phyloP scores from a whole-genome alignment of 2,888 invertebrate species.

The Ormia ochracea region DNA sequence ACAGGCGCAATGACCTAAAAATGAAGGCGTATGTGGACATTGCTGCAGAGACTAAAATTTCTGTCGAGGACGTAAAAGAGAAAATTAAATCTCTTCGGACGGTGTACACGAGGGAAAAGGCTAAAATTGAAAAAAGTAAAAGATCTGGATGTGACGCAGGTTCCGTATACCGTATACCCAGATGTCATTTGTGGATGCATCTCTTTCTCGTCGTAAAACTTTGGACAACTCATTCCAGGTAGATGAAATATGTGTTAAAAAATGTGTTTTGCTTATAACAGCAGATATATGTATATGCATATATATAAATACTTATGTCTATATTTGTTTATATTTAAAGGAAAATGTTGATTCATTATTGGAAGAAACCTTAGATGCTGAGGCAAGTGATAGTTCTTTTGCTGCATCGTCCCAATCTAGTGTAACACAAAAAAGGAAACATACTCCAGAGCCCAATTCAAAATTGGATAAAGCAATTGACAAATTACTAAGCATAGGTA shows the following conservation, averaged over 20 bases:
- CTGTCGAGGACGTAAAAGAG: not conserved
- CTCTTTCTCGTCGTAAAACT: not conserved
- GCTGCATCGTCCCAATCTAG: too few species aligned
- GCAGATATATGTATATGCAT: too few species aligned
- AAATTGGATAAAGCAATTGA: not conserved
- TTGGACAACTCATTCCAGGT: not conserved
- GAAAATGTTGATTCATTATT: not conserved
- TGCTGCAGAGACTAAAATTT: not conserved
- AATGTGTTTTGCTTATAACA: too few species aligned
- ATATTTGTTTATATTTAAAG: not conserved
- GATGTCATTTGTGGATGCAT: not conserved
- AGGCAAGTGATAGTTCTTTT: not conserved
- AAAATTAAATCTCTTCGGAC: not conserved
- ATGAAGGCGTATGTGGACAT: not conserved
- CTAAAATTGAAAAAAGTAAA: not conserved
- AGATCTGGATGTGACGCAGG: not conserved
- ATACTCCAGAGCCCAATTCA: not conserved
- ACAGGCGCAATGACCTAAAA: not conserved
- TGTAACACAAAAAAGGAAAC: not conserved
- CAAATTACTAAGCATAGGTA: conserved; percentile 1
- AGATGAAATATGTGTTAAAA: too few species aligned
- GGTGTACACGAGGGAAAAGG: not conserved
- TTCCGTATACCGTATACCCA: not conserved
- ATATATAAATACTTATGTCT: not conserved
- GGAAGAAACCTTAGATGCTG: not conserved